Evolutionary conservation across 2,113 vertebrate species (phyloP).

Genomic region (Sorex araneus): DNA sequence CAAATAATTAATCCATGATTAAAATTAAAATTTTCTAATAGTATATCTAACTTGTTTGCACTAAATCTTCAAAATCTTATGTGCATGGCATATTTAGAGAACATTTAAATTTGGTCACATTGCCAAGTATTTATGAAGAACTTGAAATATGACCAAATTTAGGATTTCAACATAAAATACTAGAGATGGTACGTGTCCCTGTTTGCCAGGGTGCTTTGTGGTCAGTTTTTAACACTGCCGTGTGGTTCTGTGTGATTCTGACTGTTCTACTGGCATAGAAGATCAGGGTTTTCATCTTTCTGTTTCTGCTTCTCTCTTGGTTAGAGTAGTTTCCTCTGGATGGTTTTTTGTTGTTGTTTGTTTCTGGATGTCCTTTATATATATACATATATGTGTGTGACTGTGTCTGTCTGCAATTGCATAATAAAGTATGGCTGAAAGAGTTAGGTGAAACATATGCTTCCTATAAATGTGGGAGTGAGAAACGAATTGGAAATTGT

Average conservation of each 20-base stretch:
- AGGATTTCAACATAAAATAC: too few relatives aligned
- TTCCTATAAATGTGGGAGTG: slow-evolving; percentile 61
- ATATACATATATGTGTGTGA: too few relatives aligned
- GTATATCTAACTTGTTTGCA: neutral
- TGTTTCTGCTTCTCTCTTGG: neutral
- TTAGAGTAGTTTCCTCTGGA: neutral
- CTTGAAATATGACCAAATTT: too few relatives aligned
- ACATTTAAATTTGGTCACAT: neutral
- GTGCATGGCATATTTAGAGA: neutral
- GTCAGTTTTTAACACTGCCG: neutral
- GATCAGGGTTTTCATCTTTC: neutral
- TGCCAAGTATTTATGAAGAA: too few relatives aligned
- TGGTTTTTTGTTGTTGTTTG: neutral
- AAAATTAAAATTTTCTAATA: neutral
- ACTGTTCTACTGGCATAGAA: neutral
- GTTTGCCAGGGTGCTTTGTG: too few relatives aligned
- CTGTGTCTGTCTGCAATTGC: neutral
- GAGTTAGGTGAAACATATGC: slow-evolving; percentile 34
- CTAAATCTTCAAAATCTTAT: neutral
- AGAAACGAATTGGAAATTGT: slow-evolving; percentile 61
- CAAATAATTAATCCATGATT: neutral
- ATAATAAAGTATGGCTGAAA: neutral
- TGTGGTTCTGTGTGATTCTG: neutral
- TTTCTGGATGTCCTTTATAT: too few relatives aligned
- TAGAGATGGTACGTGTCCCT: too few relatives aligned